Base-by-base conservation (phyloP, 2,113 vertebrate species). In the Equus quagga region DNA sequence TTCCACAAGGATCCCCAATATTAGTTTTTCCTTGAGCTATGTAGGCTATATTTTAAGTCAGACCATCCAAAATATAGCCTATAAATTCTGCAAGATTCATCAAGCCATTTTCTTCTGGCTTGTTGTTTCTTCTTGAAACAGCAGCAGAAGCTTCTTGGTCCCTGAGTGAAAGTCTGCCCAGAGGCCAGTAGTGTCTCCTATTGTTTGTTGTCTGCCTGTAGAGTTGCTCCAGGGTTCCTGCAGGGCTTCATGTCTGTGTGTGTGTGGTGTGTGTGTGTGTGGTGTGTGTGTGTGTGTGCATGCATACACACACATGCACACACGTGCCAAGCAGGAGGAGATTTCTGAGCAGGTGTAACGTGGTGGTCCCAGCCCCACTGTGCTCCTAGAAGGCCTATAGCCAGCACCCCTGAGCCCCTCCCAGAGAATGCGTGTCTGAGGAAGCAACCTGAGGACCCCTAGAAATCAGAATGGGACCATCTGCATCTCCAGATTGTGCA, bases 321-420 rank as follows among this genome's bases (percentile, higher is more conserved):
- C 13, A 3, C 14, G 5, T 18, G 93, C 26, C 19, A 19, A 51
- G 19, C 18, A 31, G 60, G 23, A 9, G 31, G 7, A 21, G 5
- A 18, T 83, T 51, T 62, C 51, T 72, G 36, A 85, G 65, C 33
- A 56, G 23, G 33, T 84, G 19, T 51, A 36, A 62, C 1, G 1
- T 14, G 24, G 44, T 75, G 5, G 36, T 23, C n/a, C 26, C 14
- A 10, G 4, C 21, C 13, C 8, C 9, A 3, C 2, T 14, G 2
- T 46, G 4, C 33, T 90, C 31, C 76, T 73, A 51, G 23, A 89
- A 65, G 28, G 2, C 2, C 17, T 41, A 10, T 44, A 33, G 28
- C 54, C 31, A 81, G 69, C 67, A 19, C 33, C 44, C 19, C 60
- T 54, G 31, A 60, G 21, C 28, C 12, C 3, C 28, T 80, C 36